phyloP scores from a whole-genome alignment of 2,113 vertebrate species.

The Brachypodius melanocephalos region DNA sequence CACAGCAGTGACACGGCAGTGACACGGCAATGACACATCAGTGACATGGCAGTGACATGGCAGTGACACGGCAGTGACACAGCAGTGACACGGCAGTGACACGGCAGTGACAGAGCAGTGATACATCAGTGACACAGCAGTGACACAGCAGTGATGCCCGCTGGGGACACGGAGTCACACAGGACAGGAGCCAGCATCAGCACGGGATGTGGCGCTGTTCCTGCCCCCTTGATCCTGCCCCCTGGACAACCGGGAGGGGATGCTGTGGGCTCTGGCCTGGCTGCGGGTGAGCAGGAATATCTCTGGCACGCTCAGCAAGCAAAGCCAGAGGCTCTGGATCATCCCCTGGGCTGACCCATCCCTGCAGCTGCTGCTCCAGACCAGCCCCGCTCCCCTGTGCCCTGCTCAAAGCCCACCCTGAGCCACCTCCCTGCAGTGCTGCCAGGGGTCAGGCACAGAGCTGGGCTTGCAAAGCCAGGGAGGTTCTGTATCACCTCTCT shows the following conservation, averaged over 20 bases:
- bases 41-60: too few species aligned
- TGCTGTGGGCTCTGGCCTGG: not conserved
- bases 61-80: too few species aligned
- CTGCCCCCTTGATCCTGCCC: too few species aligned
- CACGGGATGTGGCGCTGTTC: fast-evolving
- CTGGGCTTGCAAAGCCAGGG: fast-evolving
- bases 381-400: fast-evolving
- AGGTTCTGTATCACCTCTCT: not conserved
- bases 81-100: too few species aligned
- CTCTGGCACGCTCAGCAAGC: not conserved
- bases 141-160: not conserved
- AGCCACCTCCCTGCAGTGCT: not conserved
- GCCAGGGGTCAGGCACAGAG: not conserved
- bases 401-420: not conserved
- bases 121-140: too few species aligned
- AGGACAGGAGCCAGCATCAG: fast-evolving
- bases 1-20: too few species aligned
- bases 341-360: not conserved
- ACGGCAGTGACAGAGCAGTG: too few species aligned
- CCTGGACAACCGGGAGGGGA: not conserved
- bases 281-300: not conserved
- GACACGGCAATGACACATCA: too few species aligned
- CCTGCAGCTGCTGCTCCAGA: not conserved
- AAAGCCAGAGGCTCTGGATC: not conserved
- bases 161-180: too few species aligned